Evolutionary conservation across 2,888 invertebrate species (phyloP).

Genomic region (Caenorhabditis japonica): DNA sequence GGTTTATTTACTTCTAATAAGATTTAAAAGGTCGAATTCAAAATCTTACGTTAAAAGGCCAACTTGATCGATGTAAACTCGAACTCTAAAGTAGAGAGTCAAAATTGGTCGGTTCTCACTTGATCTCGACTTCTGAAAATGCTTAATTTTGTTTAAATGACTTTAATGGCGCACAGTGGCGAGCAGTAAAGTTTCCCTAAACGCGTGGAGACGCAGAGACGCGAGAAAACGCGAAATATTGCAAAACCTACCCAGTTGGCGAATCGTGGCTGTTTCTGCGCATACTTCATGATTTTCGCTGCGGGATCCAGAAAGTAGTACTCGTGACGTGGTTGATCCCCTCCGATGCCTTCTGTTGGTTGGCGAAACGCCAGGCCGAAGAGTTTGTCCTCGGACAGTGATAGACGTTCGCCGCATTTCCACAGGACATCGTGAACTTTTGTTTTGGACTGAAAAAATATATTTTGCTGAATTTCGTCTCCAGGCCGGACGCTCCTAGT

Average conservation of each 20-base stretch:
- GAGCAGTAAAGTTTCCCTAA: too few relatives aligned
- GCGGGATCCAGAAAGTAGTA: constrained; percentile 70
- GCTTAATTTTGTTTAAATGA: not conserved
- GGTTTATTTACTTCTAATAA: too few relatives aligned
- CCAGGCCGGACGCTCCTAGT: too few relatives aligned
- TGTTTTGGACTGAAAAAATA: constrained; percentile 64
- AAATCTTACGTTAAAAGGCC: constrained; percentile 65
- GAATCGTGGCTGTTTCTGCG: constrained; percentile 68
- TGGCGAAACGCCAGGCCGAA: constrained; percentile 67
- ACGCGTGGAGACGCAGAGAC: not conserved
- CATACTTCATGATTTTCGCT: constrained; percentile 67
- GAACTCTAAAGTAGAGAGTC: constrained; percentile 71
- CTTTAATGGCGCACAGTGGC: too few relatives aligned
- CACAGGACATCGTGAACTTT: constrained; percentile 67
- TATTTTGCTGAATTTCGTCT: too few relatives aligned
- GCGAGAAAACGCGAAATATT: too few relatives aligned
- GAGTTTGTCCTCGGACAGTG: constrained; percentile 65
- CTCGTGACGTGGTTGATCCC: constrained; percentile 69
- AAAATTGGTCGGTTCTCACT: constrained; percentile 68
- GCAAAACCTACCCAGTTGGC: constrained; percentile 61
- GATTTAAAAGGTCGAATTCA: not conserved
- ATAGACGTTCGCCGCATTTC: constrained; percentile 68
- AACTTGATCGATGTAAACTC: constrained; percentile 71
- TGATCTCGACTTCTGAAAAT: constrained; percentile 60
- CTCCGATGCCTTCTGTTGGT: constrained; percentile 68